Evolutionary conservation across 2,113 vertebrate genomes (phyloP), one percentile per base, ranked within the genome.

Genomic region (Uria lomvia): DNA sequence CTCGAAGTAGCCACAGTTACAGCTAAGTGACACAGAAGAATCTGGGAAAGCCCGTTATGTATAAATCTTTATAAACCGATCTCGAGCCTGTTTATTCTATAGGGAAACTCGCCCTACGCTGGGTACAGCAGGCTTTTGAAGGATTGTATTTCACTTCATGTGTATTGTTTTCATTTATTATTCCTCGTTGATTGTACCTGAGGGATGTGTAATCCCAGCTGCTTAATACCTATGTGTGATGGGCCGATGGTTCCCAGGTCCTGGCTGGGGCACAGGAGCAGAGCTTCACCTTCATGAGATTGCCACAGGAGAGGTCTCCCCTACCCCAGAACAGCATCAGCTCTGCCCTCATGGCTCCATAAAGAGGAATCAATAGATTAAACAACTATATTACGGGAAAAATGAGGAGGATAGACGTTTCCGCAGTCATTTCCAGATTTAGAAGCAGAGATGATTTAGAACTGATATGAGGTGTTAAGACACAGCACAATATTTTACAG

Each of bases 141-240:
- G 16, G 22, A 22, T 14, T 66, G 8, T 65, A 11, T 56, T 29
- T 32, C 26, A 47, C 32, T 55, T 20, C 5, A 9, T 42, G 22
- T 8, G 7, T 68, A 38, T 15, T 56, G 23, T 55, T 75, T 76
- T 50, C 5, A 27, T 90, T 62, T 85, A 11, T 27, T 53, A 27
- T 20, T 45, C 14, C 4, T 66, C 34, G 9, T 24, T 19, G 8
- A 38, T 82, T 3, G 4, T 85, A 63, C 30, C 32, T 63, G n/a
- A 55, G 14, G 6, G 27, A 29, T 70, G 12, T 1, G 23, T 70
- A 78, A 74, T 52, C 34, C 3, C 26, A 42, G 38, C 17, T 68
- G 17, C 15, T 68, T 40, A 40, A 49, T 20, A 67, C 5, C 19
- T 52, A 0, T 5, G 30, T 7, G 0, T 18, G 36, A 49, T 40